phyloP scores from a whole-genome alignment of 2,888 invertebrate species.

The Apodemia mormo region DNA sequence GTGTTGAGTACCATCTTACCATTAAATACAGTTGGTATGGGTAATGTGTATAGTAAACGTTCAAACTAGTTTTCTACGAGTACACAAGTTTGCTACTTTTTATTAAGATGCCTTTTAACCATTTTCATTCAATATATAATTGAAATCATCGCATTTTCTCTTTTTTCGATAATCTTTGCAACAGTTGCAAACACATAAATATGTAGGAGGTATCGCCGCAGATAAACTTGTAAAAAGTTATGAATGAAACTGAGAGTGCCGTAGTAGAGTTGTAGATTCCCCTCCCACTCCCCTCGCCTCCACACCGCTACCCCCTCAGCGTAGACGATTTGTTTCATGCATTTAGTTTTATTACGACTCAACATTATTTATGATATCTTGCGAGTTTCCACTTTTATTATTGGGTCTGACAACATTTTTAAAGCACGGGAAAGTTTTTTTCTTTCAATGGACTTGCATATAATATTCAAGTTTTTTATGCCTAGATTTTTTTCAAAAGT shows the following conservation, averaged over 20 bases:
- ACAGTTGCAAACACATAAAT: constrained; percentile 78
- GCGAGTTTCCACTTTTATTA: constrained; percentile 22
- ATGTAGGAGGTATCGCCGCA: constrained; percentile 77
- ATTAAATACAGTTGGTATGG: too few relatives aligned
- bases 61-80: too few relatives aligned
- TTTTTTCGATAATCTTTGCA: constrained; percentile 51
- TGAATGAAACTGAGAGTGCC: constrained; percentile 81
- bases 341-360: constrained; percentile 76
- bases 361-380: constrained; percentile 63
- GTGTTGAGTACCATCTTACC: too few relatives aligned
- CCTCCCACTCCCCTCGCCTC: constrained; percentile 41
- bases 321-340: constrained; percentile 70
- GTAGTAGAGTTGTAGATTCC: constrained; percentile 76
- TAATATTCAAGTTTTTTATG: not conserved
- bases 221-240: constrained; percentile 83
- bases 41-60: too few relatives aligned
- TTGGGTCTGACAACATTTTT: not conserved
- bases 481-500: not conserved
- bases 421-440: not conserved
- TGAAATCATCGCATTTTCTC: not conserved
- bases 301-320: constrained; percentile 39
- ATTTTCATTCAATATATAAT: not conserved
- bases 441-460: not conserved
- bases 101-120: too few relatives aligned
- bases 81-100: too few relatives aligned